Evolutionary conservation across 1,140 invertebrate genomes (phyloP).

Genomic region (Listronotus oregonensis): DNA sequence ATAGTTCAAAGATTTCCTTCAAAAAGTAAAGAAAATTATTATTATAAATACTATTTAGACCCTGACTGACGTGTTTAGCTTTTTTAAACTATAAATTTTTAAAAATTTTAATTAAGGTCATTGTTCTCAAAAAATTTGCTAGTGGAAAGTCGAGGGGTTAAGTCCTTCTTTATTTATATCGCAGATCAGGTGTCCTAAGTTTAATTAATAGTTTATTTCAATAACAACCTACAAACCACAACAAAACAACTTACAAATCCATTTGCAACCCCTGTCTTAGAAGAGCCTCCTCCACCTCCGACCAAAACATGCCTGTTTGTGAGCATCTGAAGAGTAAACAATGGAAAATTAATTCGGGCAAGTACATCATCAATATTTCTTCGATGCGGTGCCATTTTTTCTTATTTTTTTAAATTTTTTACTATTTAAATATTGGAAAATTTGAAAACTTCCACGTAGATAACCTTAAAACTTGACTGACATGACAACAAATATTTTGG

Average conservation of each 20-base stretch:
- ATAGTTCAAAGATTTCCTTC: constrained; percentile 91
- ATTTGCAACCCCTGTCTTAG: constrained; percentile 94
- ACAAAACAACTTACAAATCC: constrained; percentile 83
- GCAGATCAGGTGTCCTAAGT: no score
- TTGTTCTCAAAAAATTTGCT: no score
- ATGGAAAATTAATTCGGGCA: constrained; percentile 88
- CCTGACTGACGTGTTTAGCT: no score
- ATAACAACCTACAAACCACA: no score
- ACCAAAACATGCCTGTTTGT: constrained; percentile 92
- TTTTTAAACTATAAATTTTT: no score
- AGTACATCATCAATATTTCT: constrained; percentile 70
- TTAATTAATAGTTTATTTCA: no score
- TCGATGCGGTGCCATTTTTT: constrained; percentile 47
- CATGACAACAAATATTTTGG: neutral
- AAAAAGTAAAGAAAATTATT: constrained; percentile 42
- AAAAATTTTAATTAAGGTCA: no score
- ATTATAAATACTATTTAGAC: no score
- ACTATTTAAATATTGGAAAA: constrained; percentile 25
- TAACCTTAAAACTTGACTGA: constrained; percentile 42
- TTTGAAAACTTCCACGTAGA: constrained; percentile 46
- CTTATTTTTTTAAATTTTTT: constrained; percentile 7
- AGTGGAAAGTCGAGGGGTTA: no score
- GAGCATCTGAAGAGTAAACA: constrained; percentile 88
- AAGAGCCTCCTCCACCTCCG: constrained; percentile 91
- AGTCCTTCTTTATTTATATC: no score